Conservation (phyloP, 2,888 invertebrate genomes). For the Synergus japonicus region DNA sequence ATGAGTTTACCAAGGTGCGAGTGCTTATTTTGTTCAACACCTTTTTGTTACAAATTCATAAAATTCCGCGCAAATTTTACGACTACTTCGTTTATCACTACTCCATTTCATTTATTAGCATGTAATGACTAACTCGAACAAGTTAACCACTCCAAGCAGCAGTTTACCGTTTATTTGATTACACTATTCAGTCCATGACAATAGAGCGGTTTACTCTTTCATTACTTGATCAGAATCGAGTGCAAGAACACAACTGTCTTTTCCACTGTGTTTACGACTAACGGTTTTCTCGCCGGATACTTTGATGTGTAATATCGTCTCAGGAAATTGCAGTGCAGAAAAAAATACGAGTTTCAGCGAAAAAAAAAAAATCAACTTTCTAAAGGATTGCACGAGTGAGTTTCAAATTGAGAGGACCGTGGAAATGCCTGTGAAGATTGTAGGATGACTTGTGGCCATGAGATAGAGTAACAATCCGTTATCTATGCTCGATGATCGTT, state of each 20-base stretch:
- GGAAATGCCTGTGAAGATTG: background rate
- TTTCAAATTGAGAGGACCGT: background rate
- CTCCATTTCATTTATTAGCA: background rate
- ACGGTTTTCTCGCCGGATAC: constrained; percentile 30
- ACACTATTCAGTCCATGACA: constrained; percentile 20
- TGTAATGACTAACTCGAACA: constrained; percentile 18
- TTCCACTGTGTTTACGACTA: constrained; percentile 38
- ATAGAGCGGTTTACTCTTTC: constrained; percentile 29
- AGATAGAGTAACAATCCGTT: background rate
- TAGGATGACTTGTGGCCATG: background rate
- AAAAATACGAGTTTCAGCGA: background rate
- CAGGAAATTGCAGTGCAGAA: constrained; percentile 32
- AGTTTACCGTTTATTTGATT: constrained; percentile 37
- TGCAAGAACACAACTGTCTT: constrained; percentile 37
- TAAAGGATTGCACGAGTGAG: background rate
- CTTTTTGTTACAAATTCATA: background rate
- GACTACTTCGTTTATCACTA: background rate
- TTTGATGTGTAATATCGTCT: constrained; percentile 7
- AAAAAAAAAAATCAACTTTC: background rate
- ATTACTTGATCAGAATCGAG: constrained; percentile 37
- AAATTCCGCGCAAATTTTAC: background rate
- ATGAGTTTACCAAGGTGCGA: background rate
- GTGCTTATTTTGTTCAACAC: too few species aligned
- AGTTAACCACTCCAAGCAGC: background rate
- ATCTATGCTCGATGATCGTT: background rate